These are phyloP conservation scores for Cabera pusaria DNA, from an alignment of 2,888 invertebrate genomes.

Conservation along the genomic window DNA sequence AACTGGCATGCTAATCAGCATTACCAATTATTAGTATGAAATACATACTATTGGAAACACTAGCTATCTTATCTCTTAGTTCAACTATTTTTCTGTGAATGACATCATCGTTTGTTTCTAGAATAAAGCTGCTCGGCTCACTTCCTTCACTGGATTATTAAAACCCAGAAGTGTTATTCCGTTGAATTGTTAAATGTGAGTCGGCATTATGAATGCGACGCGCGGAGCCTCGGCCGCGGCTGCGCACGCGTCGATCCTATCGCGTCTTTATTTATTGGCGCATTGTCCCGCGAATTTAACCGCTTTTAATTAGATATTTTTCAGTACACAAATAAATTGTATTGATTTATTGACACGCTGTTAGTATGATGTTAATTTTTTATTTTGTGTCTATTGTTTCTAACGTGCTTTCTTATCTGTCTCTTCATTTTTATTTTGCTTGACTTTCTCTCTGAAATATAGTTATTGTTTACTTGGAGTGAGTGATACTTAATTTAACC, in stretches of 20 bases:
- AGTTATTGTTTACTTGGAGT: too few relatives aligned
- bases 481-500: too few relatives aligned
- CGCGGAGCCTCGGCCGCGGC: conserved; percentile 20
- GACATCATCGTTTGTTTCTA: conserved; percentile 10
- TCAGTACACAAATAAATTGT: conserved; percentile 17
- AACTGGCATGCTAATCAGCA: too few relatives aligned
- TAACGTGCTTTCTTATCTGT: too few relatives aligned
- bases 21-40: too few relatives aligned
- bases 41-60: too few relatives aligned
- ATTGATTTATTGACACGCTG: conserved; percentile 9
- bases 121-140: conserved; percentile 8
- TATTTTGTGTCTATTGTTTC: too few relatives aligned
- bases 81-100: too few relatives aligned
- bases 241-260: conserved; percentile 54
- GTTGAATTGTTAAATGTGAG: conserved; percentile 28
- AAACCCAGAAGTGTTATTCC: conserved; percentile 2
- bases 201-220: conserved; percentile 32
- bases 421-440: too few relatives aligned
- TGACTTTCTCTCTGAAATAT: too few relatives aligned
- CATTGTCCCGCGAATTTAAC: conserved; percentile 47
- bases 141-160: conserved; percentile 15
- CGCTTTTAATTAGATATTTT: conserved; percentile 43
- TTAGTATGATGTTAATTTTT: too few relatives aligned
- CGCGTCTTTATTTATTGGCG: conserved; percentile 53
- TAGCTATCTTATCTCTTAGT: too few relatives aligned